Conservation (phyloP, 2,888 invertebrate species). For the Thera obeliscata region DNA sequence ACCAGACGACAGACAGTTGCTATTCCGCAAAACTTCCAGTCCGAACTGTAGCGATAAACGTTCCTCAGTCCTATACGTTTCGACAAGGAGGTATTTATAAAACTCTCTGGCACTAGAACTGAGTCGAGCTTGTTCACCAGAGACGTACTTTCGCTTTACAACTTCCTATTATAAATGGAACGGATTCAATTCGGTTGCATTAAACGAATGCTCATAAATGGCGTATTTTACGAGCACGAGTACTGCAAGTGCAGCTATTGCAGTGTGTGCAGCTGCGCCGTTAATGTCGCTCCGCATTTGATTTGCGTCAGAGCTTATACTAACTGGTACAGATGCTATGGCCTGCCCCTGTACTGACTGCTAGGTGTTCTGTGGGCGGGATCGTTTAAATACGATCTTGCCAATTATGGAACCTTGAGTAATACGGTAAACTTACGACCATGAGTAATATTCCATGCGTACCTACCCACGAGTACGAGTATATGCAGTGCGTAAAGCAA, state of each 20-base stretch:
- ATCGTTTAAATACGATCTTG: background rate
- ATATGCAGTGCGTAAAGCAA: too few species aligned
- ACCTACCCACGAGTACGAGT: too few species aligned
- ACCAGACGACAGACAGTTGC: background rate
- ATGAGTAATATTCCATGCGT: too few species aligned
- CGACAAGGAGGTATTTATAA: constrained; percentile 6
- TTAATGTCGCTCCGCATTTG: constrained; percentile 3
- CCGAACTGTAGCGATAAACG: background rate
- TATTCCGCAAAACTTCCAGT: background rate
- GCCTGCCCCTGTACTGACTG: background rate
- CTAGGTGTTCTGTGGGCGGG: background rate
- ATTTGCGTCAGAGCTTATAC: constrained; percentile 1
- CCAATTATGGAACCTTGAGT: background rate
- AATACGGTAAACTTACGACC: too few species aligned
- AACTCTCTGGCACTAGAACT: background rate
- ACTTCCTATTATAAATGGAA: constrained; percentile 21
- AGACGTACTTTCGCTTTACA: constrained; percentile 15
- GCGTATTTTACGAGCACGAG: constrained; percentile 19
- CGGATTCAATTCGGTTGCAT: constrained; percentile 21
- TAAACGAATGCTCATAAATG: constrained; percentile 29
- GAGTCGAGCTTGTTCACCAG: constrained; percentile 6
- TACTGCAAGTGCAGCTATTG: constrained; percentile 13
- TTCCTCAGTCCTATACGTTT: constrained; percentile 1
- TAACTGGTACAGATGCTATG: background rate
- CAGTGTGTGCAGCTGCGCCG: constrained; percentile 13